A percentile compares a stretch with the other conserved stretches of the same genome.
Evolutionary conservation across 2,797 vertebrate species (phyloP).

Genomic region (Thalassophryne amazonica): DNA sequence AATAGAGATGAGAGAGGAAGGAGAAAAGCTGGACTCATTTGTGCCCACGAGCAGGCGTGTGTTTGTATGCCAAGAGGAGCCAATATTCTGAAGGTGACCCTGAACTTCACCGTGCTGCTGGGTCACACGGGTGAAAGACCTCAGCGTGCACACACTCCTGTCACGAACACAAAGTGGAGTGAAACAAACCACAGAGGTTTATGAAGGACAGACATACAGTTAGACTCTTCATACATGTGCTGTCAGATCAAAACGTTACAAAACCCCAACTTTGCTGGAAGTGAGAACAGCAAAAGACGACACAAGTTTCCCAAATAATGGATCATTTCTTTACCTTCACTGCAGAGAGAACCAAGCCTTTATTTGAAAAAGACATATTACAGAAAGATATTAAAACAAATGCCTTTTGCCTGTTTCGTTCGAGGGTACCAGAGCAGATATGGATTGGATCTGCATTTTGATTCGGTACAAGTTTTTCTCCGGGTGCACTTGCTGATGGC

Average conservation of each 20-base stretch:
- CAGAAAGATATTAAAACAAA: no score
- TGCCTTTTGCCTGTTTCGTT: no score
- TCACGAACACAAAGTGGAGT: conserved; percentile 27
- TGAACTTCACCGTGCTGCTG: not conserved
- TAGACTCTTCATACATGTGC: not conserved
- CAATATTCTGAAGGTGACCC: conserved; percentile 9
- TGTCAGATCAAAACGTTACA: not conserved
- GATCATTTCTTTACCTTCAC: no score
- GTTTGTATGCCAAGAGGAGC: not conserved
- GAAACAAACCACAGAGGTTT: conserved; percentile 8
- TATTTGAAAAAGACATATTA: no score
- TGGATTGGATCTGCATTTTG: no score
- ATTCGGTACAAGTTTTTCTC: no score
- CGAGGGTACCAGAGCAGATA: no score
- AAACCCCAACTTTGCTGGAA: not conserved
- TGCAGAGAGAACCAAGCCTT: no score
- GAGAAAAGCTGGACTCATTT: no score
- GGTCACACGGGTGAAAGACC: conserved; percentile 30
- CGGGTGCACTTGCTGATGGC: no score
- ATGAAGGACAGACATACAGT: not conserved
- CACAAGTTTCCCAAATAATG: no score
- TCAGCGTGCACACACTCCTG: conserved; percentile 4
- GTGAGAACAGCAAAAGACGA: not conserved
- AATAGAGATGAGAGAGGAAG: not conserved
- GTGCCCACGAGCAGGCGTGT: no score